phyloP scores from a whole-genome alignment of 1,140 invertebrate genomes.

The Rhopalosiphum maidis region DNA sequence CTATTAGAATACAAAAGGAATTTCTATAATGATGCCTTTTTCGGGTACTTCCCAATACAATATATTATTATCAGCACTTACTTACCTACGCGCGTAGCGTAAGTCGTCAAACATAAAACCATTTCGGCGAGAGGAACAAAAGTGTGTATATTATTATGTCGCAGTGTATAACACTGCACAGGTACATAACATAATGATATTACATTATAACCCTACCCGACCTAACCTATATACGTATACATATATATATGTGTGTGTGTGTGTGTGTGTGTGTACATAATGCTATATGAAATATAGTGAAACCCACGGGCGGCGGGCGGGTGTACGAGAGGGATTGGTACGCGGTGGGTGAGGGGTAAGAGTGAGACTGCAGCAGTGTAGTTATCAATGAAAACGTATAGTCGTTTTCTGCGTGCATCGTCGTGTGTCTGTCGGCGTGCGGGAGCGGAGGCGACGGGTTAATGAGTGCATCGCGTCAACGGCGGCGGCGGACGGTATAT shows the following conservation, averaged over 20 bases:
- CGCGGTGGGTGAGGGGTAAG: neutral
- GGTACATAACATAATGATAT: neutral
- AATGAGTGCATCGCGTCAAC: slow-evolving; percentile 34
- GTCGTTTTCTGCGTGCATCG: neutral
- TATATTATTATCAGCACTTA: neutral
- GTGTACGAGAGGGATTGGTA: too few relatives aligned
- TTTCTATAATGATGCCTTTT: neutral
- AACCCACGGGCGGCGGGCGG: neutral
- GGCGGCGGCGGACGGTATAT: neutral
- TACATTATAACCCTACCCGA: neutral
- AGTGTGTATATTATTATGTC: neutral
- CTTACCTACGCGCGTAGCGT: neutral
- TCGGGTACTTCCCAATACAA: neutral
- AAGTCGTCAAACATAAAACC: neutral
- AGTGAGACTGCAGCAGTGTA: neutral
- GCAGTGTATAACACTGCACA: too few relatives aligned
- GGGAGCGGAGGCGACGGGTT: neutral
- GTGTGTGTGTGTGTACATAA: too few relatives aligned
- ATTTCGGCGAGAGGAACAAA: neutral
- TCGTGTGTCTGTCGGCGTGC: neutral
- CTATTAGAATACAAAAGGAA: slow-evolving; percentile 17
- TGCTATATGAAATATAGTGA: neutral
- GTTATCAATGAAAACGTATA: slow-evolving; percentile 30
- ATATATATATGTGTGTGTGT: too few relatives aligned
- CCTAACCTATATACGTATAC: neutral